Conservation (phyloP, 2,888 invertebrate species). For the Melitaea athalia region DNA sequence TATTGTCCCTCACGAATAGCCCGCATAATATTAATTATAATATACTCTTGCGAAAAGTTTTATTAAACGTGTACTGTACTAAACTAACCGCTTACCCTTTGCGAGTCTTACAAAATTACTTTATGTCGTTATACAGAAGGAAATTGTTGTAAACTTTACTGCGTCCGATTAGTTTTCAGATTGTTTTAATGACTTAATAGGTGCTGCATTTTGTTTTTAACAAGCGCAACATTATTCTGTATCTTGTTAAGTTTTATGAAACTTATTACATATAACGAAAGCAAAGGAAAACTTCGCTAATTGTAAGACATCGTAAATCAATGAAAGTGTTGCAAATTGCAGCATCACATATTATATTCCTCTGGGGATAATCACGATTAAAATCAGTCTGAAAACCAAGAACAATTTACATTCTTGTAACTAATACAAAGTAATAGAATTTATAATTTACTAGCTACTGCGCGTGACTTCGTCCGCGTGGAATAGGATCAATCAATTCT, state of each 20-base stretch:
- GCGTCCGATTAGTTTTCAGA: conserved; percentile 20
- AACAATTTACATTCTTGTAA: too few species aligned
- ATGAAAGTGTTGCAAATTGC: too few species aligned
- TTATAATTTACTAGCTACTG: too few species aligned
- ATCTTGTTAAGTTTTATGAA: neutral
- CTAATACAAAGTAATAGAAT: too few species aligned
- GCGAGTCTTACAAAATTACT: neutral
- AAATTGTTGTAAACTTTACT: conserved; percentile 25
- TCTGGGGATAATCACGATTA: too few species aligned
- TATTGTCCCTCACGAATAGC: neutral
- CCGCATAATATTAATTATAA: neutral
- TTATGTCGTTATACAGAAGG: conserved; percentile 23
- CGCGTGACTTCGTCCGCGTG: too few species aligned
- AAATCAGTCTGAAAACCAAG: too few species aligned
- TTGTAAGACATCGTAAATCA: too few species aligned
- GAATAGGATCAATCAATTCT: too few species aligned
- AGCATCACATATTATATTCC: too few species aligned
- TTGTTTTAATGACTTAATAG: conserved; percentile 10
- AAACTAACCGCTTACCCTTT: conserved; percentile 4
- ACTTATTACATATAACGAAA: too few species aligned
- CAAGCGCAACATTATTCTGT: neutral
- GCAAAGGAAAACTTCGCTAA: too few species aligned
- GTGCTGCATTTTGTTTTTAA: neutral
- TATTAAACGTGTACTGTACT: neutral
- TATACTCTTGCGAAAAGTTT: conserved; percentile 6